These are phyloP conservation scores for Agrotis puta DNA, from an alignment of 2,888 invertebrate genomes.

Conservation along the genomic window DNA sequence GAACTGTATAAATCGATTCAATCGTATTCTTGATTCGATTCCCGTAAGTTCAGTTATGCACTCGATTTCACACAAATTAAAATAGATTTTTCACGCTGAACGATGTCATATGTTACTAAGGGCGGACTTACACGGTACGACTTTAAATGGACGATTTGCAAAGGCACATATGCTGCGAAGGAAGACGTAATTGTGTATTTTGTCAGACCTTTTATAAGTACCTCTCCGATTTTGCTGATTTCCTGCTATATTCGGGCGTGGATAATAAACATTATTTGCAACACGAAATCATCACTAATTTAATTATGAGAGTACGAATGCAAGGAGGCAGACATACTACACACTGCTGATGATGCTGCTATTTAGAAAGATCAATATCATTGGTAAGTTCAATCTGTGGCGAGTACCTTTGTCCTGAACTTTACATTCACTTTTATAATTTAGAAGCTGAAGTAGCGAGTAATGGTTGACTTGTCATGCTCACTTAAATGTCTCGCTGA, in stretches of 20 bases:
- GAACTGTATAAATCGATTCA: constrained; percentile 58
- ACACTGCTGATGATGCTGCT: no score
- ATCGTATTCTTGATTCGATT: constrained; percentile 60
- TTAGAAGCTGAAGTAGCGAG: no score
- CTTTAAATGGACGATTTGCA: constrained; percentile 41
- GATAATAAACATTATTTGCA: constrained; percentile 10
- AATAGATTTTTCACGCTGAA: constrained; percentile 62
- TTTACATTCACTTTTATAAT: no score
- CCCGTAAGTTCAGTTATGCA: constrained; percentile 59
- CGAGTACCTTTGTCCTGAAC: no score
- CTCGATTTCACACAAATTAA: constrained; percentile 63
- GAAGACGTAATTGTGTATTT: constrained; percentile 37
- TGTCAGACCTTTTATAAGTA: constrained; percentile 29
- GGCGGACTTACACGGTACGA: constrained; percentile 30
- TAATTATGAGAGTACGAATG: no score
- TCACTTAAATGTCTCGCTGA: no score
- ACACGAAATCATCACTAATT: no score
- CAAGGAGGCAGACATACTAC: no score
- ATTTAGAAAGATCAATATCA: no score
- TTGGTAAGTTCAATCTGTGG: no score
- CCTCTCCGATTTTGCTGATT: not conserved
- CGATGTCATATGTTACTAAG: constrained; percentile 55
- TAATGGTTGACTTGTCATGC: no score
- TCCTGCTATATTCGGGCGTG: not conserved
- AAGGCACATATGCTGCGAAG: constrained; percentile 22